Percentiles rank a stretch among this genome's conserved stretches.
phyloP scores from a whole-genome alignment of 2,113 vertebrate species.

The Dicrurus megarhynchus region DNA sequence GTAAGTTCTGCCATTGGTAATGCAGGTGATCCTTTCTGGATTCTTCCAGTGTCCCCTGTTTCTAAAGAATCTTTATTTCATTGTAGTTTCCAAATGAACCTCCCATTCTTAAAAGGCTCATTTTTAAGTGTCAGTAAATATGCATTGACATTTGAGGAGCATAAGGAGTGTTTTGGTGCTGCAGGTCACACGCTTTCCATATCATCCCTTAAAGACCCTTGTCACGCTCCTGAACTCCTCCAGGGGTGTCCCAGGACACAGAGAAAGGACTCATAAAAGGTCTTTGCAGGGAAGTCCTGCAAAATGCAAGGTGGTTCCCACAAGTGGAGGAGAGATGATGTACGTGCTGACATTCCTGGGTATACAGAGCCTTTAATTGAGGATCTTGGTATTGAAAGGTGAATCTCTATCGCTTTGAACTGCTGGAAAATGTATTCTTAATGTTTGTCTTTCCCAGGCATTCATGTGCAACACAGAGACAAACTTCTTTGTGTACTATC shows the following conservation, averaged over 20 bases:
- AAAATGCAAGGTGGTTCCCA: neutral
- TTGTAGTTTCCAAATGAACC: neutral
- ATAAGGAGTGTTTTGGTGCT: neutral
- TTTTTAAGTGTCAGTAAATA: neutral
- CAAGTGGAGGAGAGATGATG: neutral
- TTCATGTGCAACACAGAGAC: neutral
- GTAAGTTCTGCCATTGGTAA: neutral
- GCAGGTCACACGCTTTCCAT: accelerated
- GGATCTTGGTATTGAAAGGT: neutral
- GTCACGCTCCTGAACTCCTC: neutral
- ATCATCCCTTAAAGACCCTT: neutral
- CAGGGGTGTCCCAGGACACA: neutral
- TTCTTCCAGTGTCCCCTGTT: neutral
- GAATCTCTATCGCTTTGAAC: neutral
- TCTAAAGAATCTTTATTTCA: neutral
- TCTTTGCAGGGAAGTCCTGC: neutral
- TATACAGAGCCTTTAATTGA: neutral
- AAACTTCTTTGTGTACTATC: neutral
- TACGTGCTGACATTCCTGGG: neutral
- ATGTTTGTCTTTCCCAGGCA: neutral
- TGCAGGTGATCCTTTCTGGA: neutral
- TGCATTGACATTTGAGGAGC: neutral
- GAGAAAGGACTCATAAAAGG: neutral
- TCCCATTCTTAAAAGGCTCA: neutral
- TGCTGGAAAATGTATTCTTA: neutral